Evolutionary conservation across 2,888 invertebrate species (phyloP), one percentile per base, ranked within the genome.

Genomic region (Muschampia plurimacula): DNA sequence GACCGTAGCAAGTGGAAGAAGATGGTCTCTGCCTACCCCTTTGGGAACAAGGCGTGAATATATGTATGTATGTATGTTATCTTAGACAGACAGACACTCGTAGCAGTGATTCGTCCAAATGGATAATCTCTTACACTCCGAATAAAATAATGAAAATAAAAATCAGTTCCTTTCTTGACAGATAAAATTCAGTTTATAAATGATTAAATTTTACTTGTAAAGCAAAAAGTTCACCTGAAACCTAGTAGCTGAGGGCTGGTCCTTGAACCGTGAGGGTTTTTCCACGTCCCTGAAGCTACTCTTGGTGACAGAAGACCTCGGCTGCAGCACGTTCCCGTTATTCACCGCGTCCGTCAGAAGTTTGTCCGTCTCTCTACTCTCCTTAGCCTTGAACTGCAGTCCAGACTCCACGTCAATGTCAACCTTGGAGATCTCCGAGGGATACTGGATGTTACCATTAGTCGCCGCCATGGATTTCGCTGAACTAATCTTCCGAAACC

Each of bases 221-320:
- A 22, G 10, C 6, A 46, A 28, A n/a, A 59, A 67, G 63, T 62
- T 73, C 76, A 96, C 96, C 92, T 96, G 95, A 83, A 96, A 96
- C 75, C 96, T 93, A 9, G 96, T 96, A 44, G 95, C 94, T 32
- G 95, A 95, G 3, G 95, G 95, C 55, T 92, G 93, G 79, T 96
- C 96, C 82, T 92, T 95, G 78, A 96, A 96, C 74, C 96, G 88
- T 0, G 96, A 95, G 0, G 96, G 96, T 83, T 95, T 96, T 80
- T 96, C 96, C 6, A 92, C 81, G 83, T 96, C 95, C 62, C 96
- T 93, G 82, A 96, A 96, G 84, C 96, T 96, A 82, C 96, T 96
- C 82, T 96, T 96, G 5, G 96, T 95, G 28, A 90, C 80, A 0
- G 88, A 86, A 1, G 87, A 85, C 72, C 79, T 85, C 1, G 83